Evolutionary conservation across 2,113 vertebrate species (phyloP), one percentile per base, ranked within the genome.

Genomic region (Australoheros scitulus): DNA sequence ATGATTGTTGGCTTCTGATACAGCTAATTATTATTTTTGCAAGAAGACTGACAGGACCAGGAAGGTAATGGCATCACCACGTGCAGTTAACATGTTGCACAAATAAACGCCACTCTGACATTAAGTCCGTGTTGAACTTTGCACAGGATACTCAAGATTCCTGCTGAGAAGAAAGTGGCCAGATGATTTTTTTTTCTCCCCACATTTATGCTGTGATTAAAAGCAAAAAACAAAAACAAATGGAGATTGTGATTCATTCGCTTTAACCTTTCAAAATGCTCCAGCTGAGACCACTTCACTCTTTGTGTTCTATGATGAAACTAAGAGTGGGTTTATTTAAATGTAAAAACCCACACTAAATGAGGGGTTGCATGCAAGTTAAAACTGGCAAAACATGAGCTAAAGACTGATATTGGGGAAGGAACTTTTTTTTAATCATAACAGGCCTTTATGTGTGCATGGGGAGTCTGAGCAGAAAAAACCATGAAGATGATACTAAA

Each of bases 271-370:
- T 68, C 64, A 17, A 47, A 68, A 2, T 68, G 38, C 64, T 47
- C 64, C 22, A 68, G 64, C 64, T 68, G 64, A 68, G 64, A 68
- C 38, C 64, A 47, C 38, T 68, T 68, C 14, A 47, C 38, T 47
- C 64, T 43, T 65, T 43, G 38, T 43, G 43, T 61, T 84, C 61
- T 11, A 2, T 77, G 14, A 58, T 60, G 17, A 38, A 58, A 81
- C 5, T 2, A 41, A 77, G 36, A 76, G 75, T 79, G 55, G 74
- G 43, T 4, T 79, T 83, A 56, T 85, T 87, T 59, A 63, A 64
- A 60, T 84, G 4, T 79, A 61, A 59, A 72, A 86, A 80, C 68
- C 68, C 61, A 76, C 80, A 52, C 22, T 6, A 2, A 77, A 58
- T 6, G 57, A 63, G 34, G 7, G 34, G 38, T 7, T 14, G 24